phyloP scores from a whole-genome alignment of 2,888 invertebrate genomes.

The Eristalis arbustorum region DNA sequence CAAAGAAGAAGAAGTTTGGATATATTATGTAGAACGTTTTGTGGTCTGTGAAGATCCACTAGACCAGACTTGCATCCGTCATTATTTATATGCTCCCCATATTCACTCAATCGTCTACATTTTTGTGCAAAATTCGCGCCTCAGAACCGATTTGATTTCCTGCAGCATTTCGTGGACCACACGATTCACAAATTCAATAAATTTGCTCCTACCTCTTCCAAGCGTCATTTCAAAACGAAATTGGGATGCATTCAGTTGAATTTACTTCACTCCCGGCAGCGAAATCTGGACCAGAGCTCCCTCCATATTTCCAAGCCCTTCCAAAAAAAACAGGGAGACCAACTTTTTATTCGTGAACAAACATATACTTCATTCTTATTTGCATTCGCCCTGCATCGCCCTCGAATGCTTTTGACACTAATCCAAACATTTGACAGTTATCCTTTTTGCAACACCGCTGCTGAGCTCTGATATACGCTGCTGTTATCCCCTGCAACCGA shows the following conservation, averaged over 20 bases:
- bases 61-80: too few relatives aligned
- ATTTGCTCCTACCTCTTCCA: too few relatives aligned
- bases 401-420: conserved; percentile 38
- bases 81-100: too few relatives aligned
- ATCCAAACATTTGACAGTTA: conserved; percentile 59
- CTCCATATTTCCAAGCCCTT: neutral
- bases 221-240: neutral
- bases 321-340: neutral
- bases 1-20: too few relatives aligned
- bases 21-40: too few relatives aligned
- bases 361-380: conserved; percentile 10
- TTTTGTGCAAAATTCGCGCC: too few relatives aligned
- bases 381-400: conserved; percentile 4
- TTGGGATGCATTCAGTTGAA: neutral
- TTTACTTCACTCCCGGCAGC: neutral
- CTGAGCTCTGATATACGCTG: neutral
- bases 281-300: neutral
- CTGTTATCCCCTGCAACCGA: conserved; percentile 23
- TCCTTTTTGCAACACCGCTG: conserved; percentile 29
- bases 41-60: too few relatives aligned
- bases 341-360: neutral
- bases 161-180: too few relatives aligned
- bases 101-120: too few relatives aligned
- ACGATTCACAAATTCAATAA: too few relatives aligned
- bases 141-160: too few relatives aligned